These are phyloP conservation scores for Hyla sarda DNA, from an alignment of 2,113 vertebrate species.

Conservation along the genomic window DNA sequence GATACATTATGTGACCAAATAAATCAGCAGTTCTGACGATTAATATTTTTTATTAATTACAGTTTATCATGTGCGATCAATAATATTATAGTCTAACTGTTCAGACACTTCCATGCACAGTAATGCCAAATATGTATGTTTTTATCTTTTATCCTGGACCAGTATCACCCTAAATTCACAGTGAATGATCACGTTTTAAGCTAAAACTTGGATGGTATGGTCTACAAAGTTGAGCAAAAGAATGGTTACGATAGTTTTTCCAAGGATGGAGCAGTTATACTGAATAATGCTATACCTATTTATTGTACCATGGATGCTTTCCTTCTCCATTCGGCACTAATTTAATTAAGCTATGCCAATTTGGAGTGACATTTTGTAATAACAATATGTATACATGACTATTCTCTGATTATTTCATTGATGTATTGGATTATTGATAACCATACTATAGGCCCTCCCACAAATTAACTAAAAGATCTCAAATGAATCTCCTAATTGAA, in stretches of 20 bases:
- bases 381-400: neutral
- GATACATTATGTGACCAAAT: too few relatives aligned
- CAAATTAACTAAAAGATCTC: neutral
- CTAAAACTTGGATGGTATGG: neutral
- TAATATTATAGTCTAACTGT: too few relatives aligned
- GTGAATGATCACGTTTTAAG: neutral
- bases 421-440: constrained; percentile 11
- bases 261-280: neutral
- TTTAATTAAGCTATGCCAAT: neutral
- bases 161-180: neutral
- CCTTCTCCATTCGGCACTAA: neutral
- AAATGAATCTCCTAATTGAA: constrained; percentile 24
- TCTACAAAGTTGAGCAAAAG: neutral
- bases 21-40: too few relatives aligned
- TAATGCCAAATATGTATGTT: too few relatives aligned
- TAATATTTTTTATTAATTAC: too few relatives aligned
- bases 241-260: neutral
- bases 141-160: neutral
- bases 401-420: neutral
- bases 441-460: neutral
- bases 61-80: too few relatives aligned
- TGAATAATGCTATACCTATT: neutral
- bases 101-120: too few relatives aligned
- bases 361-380: neutral
- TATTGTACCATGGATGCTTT: neutral